Evolutionary conservation across 2,113 vertebrate genomes (phyloP), one percentile per base, ranked within the genome.

Genomic region (Jaculus jaculus): DNA sequence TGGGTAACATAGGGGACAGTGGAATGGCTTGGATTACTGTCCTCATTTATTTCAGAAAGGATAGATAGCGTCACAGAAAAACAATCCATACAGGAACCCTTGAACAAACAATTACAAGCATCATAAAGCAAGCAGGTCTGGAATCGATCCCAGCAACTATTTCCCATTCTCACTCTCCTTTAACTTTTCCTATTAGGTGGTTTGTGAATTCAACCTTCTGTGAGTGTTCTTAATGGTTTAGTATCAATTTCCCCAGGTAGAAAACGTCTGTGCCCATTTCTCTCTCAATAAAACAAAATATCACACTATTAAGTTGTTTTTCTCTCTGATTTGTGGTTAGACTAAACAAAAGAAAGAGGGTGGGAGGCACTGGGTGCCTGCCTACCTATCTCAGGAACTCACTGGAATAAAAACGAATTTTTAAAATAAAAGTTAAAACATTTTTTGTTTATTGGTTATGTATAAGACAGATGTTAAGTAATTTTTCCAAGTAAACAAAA

Each of bases 91-190:
- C 51, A 94, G 92, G 90, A 96, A 80, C 84, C 66, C 79, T 78
- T 88, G 94, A 94, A 95, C 95, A 97, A 96, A 97, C 95, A 96
- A 96, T 97, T 96, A 96, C 95, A 97, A 97, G 97, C 95, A 92
- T 95, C 97, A 96, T 97, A 96, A 97, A 97, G 95, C 97, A 97
- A 96, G 92, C 92, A 85, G 96, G 93, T 90, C 95, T 96, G 82
- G 90, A 96, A 96, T 96, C 61, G 92, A 96, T 96, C 96, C 95
- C 74, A 7, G 87, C 54, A 92, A 71, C 79, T 84, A 75, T 94
- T 93, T 93, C 54, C 94, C 88, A 93, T 84, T 88, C 88, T 80
- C 68, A 15, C 63, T 96, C 87, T 96, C 95, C 87, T 95, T 92
- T 94, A 94, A 94, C 83, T 96, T 95, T 88, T 17, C 72, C 88